Base-by-base conservation (phyloP, 1,140 invertebrate species). In the Lethocerus indicus region DNA sequence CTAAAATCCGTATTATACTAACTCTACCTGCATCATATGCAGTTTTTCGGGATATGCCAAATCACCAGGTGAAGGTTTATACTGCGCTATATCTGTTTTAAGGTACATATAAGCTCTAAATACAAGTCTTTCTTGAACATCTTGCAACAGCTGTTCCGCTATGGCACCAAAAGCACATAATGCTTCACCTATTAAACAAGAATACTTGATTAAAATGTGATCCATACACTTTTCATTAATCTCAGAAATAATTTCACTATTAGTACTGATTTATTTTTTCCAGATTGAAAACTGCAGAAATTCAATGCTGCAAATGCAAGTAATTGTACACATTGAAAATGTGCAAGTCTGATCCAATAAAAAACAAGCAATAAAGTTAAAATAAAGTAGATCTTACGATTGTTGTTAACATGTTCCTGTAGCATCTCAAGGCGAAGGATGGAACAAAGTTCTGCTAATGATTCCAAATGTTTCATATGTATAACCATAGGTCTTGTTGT, bases 31-130 rank as follows among this genome's bases (percentile, higher is more conserved):
- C 91, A 98, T 98, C 86, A 97, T 95, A 63, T 90, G 78, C 18
- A 98, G 67, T 65, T 97, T 95, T 58, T 96, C 87, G 0, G 95
- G 95, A 71, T 98, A 98, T 0, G 91, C 91, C 37, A 99, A 69
- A 69, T 99, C 95, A 0, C 94, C 94, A 14, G 84, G 75, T 14
- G 89, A 90, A 9, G 94, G 87, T 54, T 82, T 78, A 63, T 89
- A 92, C 51, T 80, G 77, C 23, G 86, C 66, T 55, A 98, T 90
- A 66, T 98, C 94, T 2, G 83, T 80, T 49, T 86, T 78, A 39
- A 98, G 76, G 64, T 95, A 98, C 46, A 97, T 78, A 69, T 96
- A 87, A 2, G 91, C 87, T 41, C 94, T 72, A 63, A 96, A 98
- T 7, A 98, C 93, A 9, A 99, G 73, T 54, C 95, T 68, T 62